Base-by-base conservation (phyloP, 2,888 invertebrate species). In the Scaptodrosophila latifasciaeformis region DNA sequence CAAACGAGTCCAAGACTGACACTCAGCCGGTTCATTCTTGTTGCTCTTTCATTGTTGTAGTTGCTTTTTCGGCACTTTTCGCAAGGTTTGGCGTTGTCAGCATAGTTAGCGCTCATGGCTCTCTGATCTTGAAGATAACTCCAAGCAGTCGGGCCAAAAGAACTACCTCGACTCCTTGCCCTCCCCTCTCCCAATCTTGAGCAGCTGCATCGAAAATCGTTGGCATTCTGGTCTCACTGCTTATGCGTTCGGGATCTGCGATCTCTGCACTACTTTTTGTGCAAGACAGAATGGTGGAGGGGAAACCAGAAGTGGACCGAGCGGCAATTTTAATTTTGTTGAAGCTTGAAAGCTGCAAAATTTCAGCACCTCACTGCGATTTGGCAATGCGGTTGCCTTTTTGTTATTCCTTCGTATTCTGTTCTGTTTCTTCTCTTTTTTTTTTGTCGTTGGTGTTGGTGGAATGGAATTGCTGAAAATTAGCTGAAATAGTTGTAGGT, bases 401-500 rank as follows among this genome's bases (percentile, higher is more conserved):
- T n/a, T n/a, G n/a, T n/a, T n/a, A n/a, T 21, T 40, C 12, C 7
- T 17, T 40, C 37, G 17, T n/a, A n/a, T n/a, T n/a, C n/a, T n/a
- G n/a, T n/a, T n/a, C n/a, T n/a, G n/a, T n/a, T n/a, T n/a, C n/a
- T n/a, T 40, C 40, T 40, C 19, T 15, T 2, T 13, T 19, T n/a
- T 17, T 2, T 19, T 37, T 40, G 12, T 30, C n/a, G n/a, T n/a
- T 31, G 31, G 31, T 31, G 3, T 31, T 2, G 12, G 62, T 64
- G 71, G 56, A 67, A 51, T 72, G 69, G 76, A 76, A 76, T 76
- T 68, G 80, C 63, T 59, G 65, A 48, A 70, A 76, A 76, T 76
- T 76, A 80, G 76, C 68, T 80, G 80, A 80, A 80, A 76, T 80
- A 76, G 76, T 76, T 76, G 80, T 76, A 80, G 80, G 76, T 76